phyloP scores from a whole-genome alignment of 2,797 vertebrate genomes.

The Gila robusta region DNA sequence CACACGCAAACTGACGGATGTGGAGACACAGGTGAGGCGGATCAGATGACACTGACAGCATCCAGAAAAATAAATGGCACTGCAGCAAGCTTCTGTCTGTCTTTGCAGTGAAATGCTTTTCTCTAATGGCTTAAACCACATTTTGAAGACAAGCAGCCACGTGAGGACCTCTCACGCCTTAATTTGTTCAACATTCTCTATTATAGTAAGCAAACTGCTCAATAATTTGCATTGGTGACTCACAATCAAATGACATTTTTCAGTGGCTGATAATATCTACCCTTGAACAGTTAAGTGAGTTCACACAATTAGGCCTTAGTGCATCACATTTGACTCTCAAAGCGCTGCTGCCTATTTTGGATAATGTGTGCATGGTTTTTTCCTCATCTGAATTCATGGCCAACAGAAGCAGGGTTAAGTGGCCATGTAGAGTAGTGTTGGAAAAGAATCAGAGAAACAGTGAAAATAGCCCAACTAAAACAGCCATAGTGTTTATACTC shows the following conservation, averaged over 20 bases:
- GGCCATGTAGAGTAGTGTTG: conserved; percentile 67
- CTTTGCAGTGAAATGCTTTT: neutral
- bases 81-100: neutral
- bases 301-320: neutral
- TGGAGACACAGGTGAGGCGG: conserved; percentile 81
- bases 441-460: conserved; percentile 61
- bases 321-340: conserved; percentile 5
- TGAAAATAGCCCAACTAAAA: conserved; percentile 75
- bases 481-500: conserved; percentile 72
- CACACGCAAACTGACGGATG: conserved; percentile 81
- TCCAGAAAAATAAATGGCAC: conserved; percentile 22
- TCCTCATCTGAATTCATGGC: conserved; percentile 56
- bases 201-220: neutral
- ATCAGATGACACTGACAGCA: conserved; percentile 29
- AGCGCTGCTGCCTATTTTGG: neutral
- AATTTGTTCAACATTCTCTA: neutral
- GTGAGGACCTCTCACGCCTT: neutral
- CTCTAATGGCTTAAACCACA: conserved; percentile 10
- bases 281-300: neutral
- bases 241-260: neutral
- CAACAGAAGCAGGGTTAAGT: conserved; percentile 68
- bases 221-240: neutral
- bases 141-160: conserved; percentile 1
- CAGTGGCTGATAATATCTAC: neutral
- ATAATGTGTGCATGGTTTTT: conserved; percentile 32